Evolutionary conservation across 35 echinoderm and acorn worm genomes (phyloP).

Genomic region (Patiria miniata): DNA sequence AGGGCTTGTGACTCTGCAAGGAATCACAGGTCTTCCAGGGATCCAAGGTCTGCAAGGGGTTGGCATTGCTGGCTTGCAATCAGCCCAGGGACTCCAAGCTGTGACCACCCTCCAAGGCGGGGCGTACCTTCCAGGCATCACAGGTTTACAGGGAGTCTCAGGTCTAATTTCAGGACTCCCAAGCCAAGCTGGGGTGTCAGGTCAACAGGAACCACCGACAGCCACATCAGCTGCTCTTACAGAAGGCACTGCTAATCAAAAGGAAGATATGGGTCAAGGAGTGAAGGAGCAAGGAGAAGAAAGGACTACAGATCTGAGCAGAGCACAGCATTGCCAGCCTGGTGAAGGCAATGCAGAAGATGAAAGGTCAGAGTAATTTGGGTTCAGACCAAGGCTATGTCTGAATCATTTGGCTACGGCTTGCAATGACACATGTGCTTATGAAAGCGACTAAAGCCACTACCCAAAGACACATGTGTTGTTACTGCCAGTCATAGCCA

Average conservation of each 20-base stretch:
- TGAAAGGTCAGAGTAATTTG: too few relatives aligned
- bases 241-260: not conserved
- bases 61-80: not conserved
- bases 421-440: too few relatives aligned
- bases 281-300: too few relatives aligned
- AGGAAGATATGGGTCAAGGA: not conserved
- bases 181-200: not conserved
- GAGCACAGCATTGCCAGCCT: too few relatives aligned
- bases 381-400: too few relatives aligned
- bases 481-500: too few relatives aligned
- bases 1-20: not conserved
- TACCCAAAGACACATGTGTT: too few relatives aligned
- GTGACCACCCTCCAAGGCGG: not conserved
- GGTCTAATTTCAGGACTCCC: not conserved
- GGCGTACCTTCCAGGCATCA: not conserved
- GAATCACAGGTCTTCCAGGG: not conserved
- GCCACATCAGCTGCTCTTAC: not conserved
- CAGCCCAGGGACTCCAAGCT: not conserved
- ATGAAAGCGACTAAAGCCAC: too few relatives aligned
- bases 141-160: not conserved
- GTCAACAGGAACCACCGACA: not conserved
- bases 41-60: conserved; percentile 12
- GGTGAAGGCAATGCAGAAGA: too few relatives aligned
- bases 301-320: too few relatives aligned
- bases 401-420: too few relatives aligned